These are phyloP conservation scores for Caenorhabditis panamensis DNA, from an alignment of 2,888 invertebrate species.

Conservation along the genomic window DNA sequence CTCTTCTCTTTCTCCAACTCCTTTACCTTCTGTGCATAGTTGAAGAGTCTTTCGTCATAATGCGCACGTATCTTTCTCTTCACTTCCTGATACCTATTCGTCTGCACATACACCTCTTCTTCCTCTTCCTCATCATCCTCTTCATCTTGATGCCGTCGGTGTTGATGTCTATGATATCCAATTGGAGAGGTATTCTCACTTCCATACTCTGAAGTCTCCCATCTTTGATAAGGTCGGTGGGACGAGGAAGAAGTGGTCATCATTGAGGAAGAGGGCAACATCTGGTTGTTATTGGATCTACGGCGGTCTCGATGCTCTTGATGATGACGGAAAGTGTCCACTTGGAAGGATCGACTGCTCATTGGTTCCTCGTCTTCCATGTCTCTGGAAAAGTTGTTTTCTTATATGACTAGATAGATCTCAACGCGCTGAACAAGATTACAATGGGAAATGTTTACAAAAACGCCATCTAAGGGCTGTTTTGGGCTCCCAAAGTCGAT, in stretches of 20 bases:
- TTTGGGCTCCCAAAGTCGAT: too few relatives aligned
- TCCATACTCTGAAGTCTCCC: slow-evolving; percentile 69
- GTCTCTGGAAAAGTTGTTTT: slow-evolving; percentile 59
- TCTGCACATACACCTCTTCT: slow-evolving; percentile 31
- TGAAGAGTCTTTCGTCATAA: slow-evolving; percentile 48
- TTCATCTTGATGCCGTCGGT: slow-evolving; percentile 31
- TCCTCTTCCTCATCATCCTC: slow-evolving; percentile 43
- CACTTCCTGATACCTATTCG: slow-evolving; percentile 40
- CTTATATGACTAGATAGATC: too few relatives aligned
- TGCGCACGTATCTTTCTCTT: slow-evolving; percentile 44
- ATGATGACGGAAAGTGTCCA: slow-evolving; percentile 37
- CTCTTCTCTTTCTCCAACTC: slow-evolving; percentile 61
- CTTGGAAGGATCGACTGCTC: slow-evolving; percentile 30
- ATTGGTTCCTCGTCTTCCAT: slow-evolving; percentile 31
- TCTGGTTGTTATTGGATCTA: slow-evolving; percentile 20
- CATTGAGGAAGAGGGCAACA: slow-evolving; percentile 23
- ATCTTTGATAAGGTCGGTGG: slow-evolving; percentile 25
- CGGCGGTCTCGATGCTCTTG: slow-evolving; percentile 25
- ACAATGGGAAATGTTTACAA: too few relatives aligned
- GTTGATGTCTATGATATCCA: slow-evolving; percentile 49
- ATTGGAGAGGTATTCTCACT: slow-evolving; percentile 68
- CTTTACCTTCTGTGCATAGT: slow-evolving; percentile 49
- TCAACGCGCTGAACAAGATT: too few relatives aligned
- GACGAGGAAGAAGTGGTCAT: slow-evolving; percentile 25
- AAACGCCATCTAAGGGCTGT: too few relatives aligned